Evolutionary conservation across 92 coral and sea anemone species (phyloP).

Genomic region (Umimayanthus chanpuru): DNA sequence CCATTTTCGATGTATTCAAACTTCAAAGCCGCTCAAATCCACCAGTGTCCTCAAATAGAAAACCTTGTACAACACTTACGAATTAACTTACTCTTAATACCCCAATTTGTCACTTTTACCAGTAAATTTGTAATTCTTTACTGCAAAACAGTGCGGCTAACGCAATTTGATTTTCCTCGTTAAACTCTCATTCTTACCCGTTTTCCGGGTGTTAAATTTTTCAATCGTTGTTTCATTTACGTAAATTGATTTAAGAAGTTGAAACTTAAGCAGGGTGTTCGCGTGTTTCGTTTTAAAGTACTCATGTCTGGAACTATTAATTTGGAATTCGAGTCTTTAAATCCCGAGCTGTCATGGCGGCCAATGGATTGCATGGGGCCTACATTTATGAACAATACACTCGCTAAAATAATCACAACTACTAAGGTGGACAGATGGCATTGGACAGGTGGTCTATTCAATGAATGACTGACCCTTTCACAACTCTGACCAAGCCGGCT

Average conservation of each 20-base stretch:
- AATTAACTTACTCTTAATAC: neutral
- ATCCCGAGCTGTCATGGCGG: neutral
- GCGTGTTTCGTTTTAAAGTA: neutral
- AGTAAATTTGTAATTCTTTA: neutral
- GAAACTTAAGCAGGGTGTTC: neutral
- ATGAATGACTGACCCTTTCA: slow-evolving; percentile 39
- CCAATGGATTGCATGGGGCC: slow-evolving; percentile 7
- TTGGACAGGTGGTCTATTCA: slow-evolving; percentile 31
- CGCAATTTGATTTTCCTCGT: neutral
- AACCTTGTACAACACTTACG: neutral
- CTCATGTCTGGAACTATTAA: neutral
- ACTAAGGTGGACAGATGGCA: slow-evolving; percentile 42
- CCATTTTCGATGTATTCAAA: neutral
- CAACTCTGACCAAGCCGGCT: slow-evolving; percentile 9
- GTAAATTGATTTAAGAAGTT: neutral
- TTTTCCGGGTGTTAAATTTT: neutral
- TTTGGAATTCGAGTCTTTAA: neutral
- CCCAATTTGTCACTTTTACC: too few species aligned
- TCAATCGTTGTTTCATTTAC: neutral
- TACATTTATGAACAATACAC: neutral
- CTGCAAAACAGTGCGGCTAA: neutral
- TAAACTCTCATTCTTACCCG: neutral
- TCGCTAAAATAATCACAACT: slow-evolving; percentile 19
- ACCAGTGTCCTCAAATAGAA: neutral
- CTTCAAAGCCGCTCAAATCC: neutral